Evolutionary conservation across 2,797 vertebrate genomes (phyloP).

Genomic region (Peromyscus attwateri): DNA sequence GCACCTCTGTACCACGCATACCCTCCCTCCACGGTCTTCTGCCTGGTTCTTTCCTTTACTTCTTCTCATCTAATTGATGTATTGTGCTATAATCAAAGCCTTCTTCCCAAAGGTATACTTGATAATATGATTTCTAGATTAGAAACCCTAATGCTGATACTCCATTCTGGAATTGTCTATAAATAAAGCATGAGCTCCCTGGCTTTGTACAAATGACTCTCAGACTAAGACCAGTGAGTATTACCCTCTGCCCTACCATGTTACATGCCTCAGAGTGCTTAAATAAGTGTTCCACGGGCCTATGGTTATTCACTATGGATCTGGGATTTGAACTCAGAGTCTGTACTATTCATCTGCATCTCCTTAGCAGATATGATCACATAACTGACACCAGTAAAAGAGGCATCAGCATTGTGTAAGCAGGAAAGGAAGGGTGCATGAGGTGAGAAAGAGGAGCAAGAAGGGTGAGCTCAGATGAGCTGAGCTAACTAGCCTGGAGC

Average conservation of each 20-base stretch:
- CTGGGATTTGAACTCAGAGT: conserved; percentile 37
- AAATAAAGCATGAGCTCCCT: background rate
- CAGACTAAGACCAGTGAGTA: background rate
- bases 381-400: background rate
- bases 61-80: background rate
- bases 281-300: background rate
- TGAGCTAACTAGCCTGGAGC: background rate
- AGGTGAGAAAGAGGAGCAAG: background rate
- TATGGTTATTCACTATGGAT: background rate
- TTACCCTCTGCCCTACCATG: background rate
- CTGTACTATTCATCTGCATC: background rate
- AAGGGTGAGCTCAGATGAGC: background rate
- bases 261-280: background rate
- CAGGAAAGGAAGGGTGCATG: background rate
- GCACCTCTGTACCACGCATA: background rate
- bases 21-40: background rate
- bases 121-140: background rate
- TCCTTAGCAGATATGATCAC: background rate
- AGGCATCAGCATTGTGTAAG: background rate
- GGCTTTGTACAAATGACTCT: background rate
- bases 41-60: background rate
- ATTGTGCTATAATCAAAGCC: background rate
- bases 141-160: conserved; percentile 3
- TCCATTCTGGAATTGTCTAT: background rate
- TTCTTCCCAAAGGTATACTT: background rate